Evolutionary conservation across 2,797 vertebrate genomes (phyloP).

Genomic region (Lepilemur septentrionalis): DNA sequence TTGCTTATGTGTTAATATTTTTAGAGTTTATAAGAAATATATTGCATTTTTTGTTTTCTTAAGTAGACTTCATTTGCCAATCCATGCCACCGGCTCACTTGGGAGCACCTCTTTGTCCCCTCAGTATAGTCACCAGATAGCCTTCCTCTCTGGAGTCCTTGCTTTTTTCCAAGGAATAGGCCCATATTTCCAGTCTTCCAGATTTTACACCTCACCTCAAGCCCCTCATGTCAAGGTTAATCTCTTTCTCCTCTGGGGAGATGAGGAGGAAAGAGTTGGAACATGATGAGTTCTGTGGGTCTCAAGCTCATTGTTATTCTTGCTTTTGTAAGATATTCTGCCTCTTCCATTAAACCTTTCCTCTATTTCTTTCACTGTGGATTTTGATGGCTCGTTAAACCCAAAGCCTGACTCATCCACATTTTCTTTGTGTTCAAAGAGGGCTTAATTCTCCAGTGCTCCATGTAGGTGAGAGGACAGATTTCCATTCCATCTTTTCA

Average conservation of each 20-base stretch:
- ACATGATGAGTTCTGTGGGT: neutral
- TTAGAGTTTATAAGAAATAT: neutral
- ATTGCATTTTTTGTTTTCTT: neutral
- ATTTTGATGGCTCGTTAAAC: neutral
- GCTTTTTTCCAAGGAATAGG: slow-evolving; percentile 26
- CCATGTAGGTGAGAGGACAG: neutral
- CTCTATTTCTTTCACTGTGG: neutral
- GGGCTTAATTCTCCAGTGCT: neutral
- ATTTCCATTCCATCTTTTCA: neutral
- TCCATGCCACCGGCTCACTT: neutral
- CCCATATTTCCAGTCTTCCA: neutral
- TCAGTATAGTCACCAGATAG: neutral
- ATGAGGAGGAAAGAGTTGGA: neutral
- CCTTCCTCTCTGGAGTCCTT: neutral
- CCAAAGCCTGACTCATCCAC: neutral
- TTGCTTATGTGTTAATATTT: neutral
- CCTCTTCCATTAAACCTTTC: neutral
- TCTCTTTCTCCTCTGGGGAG: neutral
- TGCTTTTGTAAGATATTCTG: neutral
- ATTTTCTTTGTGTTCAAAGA: slow-evolving; percentile 29
- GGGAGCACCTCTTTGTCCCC: neutral
- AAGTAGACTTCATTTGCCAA: neutral
- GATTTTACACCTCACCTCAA: neutral
- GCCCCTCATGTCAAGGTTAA: neutral
- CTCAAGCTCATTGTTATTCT: neutral